Evolutionary conservation across 2,888 invertebrate genomes (phyloP), one percentile per base, ranked within the genome.

Genomic region (Biston stratarius): DNA sequence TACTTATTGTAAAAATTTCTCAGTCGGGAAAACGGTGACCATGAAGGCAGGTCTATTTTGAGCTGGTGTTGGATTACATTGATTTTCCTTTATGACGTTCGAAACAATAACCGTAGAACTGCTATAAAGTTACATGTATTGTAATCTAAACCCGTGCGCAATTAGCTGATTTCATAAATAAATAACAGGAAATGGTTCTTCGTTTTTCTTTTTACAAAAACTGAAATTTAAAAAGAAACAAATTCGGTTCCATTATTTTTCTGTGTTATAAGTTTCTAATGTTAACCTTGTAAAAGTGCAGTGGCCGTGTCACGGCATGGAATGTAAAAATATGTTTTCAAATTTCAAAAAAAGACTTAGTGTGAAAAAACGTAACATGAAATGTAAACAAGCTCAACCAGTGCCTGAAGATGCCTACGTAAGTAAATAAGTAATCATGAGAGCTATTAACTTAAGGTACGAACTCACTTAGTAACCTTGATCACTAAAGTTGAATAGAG

Each of bases 321-420:
- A 72, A 64, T 71, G 75, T 70, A 63, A 74, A 56, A 77, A 70
- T 67, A 87, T 87, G 86, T 84, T 67, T 66, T 87, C 14, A 78
- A 70, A 75, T 38, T 74, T 89, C 36, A 86, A 77, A 78, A 87
- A 83, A 64, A 82, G 80, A 47, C 77, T 89, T 12, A 88, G 89
- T 81, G 74, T 87, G 24, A 87, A 82, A 74, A 85, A 77, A 72
- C 71, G 72, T 58, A 83, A 82, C 66, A 83, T 80, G 64, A 77
- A 74, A 45, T 72, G 73, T 33, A 67, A 70, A 14, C 62, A 71
- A 58, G 73, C 70, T 45, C 70, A 73, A 51, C 74, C 70, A 58
- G 72, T 73, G 48, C 70, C 74, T 55, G 74, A 71, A 55, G 79
- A 84, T 67, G 70, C 59, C 53, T 74, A 81, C 53, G 70, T 70